Percentiles rank a stretch among this genome's conserved stretches.
phyloP scores from a whole-genome alignment of 2,888 invertebrate genomes.

The Limnephilus lunatus region DNA sequence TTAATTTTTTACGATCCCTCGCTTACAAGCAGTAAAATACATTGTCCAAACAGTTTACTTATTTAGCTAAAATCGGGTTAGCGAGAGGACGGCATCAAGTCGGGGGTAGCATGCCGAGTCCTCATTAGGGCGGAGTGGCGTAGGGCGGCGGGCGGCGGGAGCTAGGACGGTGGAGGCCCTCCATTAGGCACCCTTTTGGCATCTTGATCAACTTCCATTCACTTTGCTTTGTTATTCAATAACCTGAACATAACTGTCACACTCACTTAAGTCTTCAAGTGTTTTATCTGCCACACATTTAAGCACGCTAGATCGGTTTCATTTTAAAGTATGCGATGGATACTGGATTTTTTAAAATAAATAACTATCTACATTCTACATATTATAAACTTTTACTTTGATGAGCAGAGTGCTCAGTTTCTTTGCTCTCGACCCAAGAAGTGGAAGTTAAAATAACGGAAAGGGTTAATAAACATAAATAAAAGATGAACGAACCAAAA shows the following conservation, averaged over 20 bases:
- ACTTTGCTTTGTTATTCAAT: background rate
- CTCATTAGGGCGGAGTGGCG: constrained; percentile 5
- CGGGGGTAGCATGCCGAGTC: constrained; percentile 4
- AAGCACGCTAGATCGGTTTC: background rate
- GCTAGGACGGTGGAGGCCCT: background rate
- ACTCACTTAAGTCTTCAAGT: background rate
- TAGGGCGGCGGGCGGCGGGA: background rate
- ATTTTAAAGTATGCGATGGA: background rate
- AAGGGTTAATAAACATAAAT: no score
- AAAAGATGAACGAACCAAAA: no score
- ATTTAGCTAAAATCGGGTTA: constrained; percentile 51
- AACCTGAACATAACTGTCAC: background rate
- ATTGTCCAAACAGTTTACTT: constrained; percentile 53
- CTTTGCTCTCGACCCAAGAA: no score
- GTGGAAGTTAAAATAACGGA: no score
- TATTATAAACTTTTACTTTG: no score
- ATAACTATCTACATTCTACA: no score
- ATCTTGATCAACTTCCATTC: background rate
- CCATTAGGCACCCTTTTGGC: background rate
- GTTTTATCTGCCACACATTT: background rate
- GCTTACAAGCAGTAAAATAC: constrained; percentile 57
- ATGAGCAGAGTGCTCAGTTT: no score
- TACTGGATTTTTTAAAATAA: no score
- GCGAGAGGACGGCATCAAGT: constrained; percentile 24
- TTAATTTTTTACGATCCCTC: constrained; percentile 56